phyloP scores from a whole-genome alignment of 2,113 vertebrate genomes.

The Micronisus gabar region DNA sequence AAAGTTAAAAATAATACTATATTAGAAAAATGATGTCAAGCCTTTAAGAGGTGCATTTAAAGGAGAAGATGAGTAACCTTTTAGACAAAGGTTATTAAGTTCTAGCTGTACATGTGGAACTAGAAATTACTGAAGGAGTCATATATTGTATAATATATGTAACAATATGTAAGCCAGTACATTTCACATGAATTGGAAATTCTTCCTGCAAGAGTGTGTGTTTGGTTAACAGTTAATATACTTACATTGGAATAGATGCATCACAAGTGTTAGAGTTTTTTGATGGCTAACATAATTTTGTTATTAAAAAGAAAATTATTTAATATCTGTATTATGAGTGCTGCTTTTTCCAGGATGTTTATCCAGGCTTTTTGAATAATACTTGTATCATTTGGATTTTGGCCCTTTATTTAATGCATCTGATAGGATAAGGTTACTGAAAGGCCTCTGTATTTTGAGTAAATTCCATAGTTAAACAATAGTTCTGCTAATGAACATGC shows the following conservation, averaged over 20 bases:
- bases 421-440: neutral
- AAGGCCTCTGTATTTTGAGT: neutral
- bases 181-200: neutral
- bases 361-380: neutral
- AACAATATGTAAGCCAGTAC: neutral
- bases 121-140: neutral
- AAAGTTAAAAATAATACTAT: neutral
- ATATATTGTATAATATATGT: neutral
- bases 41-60: neutral
- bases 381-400: neutral
- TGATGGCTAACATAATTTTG: neutral
- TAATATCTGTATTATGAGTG: neutral
- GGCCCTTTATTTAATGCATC: neutral
- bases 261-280: neutral
- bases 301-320: neutral
- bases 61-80: neutral
- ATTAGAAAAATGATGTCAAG: neutral
- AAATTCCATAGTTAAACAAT: neutral
- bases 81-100: neutral
- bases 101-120: neutral
- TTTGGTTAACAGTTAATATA: neutral
- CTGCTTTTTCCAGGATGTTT: neutral
- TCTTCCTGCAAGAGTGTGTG: fast-evolving
- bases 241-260: neutral
- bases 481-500: neutral